These are phyloP conservation scores for Neocloeon triangulifer DNA, from an alignment of 1,140 invertebrate species.

Conservation along the genomic window DNA sequence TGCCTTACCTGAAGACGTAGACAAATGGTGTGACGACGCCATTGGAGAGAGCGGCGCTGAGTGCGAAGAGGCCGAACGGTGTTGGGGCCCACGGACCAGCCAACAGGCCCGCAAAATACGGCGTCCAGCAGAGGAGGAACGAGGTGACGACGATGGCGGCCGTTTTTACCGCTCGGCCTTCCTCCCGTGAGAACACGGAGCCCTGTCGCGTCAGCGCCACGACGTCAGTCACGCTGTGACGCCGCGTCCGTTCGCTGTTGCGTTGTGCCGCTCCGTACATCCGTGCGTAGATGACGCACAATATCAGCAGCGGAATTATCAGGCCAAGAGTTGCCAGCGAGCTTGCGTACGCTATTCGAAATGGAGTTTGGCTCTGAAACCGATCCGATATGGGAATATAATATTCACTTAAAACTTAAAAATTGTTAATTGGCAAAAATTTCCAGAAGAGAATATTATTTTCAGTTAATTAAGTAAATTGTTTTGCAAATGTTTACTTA, in stretches of 20 bases:
- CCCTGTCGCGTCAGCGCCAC: slow-evolving; percentile 12
- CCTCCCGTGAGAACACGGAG: slow-evolving; percentile 22
- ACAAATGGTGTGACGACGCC: slow-evolving; percentile 24
- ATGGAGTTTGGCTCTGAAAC: no score
- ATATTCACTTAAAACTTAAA: no score
- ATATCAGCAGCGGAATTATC: slow-evolving; percentile 23
- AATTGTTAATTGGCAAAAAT: no score
- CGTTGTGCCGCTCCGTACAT: slow-evolving; percentile 28
- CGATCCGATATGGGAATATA: no score
- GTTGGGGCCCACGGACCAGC: slow-evolving; percentile 12
- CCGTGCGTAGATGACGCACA: slow-evolving; percentile 27
- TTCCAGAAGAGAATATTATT: no score
- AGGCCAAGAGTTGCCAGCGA: slow-evolving; percentile 18
- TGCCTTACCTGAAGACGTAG: slow-evolving; percentile 27
- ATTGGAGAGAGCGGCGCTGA: slow-evolving; percentile 10
- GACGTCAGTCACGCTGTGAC: slow-evolving; percentile 23
- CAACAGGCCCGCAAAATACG: slow-evolving; percentile 20
- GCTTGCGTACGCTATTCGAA: slow-evolving; percentile 12
- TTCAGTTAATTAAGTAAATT: no score
- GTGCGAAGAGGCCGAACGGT: slow-evolving; percentile 10
- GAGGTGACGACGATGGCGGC: slow-evolving; percentile 26
- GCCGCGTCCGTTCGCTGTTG: slow-evolving; percentile 26
- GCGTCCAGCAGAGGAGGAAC: slow-evolving; percentile 27
- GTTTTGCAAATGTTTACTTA: no score
- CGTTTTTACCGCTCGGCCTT: slow-evolving; percentile 28